phyloP scores from a whole-genome alignment of 2,888 invertebrate species.

The Oxystoma pomonae region DNA sequence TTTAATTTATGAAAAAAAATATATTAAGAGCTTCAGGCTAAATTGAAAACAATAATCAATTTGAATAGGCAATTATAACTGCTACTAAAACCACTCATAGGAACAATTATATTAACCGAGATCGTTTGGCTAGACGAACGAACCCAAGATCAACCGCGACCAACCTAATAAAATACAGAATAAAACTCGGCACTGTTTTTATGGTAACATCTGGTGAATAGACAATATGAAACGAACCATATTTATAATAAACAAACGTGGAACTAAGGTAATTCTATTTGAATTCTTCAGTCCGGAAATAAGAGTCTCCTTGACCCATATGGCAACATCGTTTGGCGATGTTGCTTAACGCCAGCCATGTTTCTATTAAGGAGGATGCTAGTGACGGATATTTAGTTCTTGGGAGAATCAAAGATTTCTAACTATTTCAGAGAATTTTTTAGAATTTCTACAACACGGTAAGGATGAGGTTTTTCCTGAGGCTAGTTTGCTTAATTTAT shows the following conservation, averaged over 20 bases:
- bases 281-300: constrained; percentile 14
- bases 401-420: too few relatives aligned
- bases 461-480: too few relatives aligned
- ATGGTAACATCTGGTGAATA: neutral
- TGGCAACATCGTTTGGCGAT: constrained; percentile 17
- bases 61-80: neutral
- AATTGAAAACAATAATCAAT: neutral
- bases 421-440: too few relatives aligned
- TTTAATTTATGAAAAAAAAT: neutral
- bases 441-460: too few relatives aligned
- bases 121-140: too few relatives aligned
- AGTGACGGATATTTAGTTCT: too few relatives aligned
- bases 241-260: neutral
- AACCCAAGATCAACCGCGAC: too few relatives aligned
- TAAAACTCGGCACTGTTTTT: too few relatives aligned
- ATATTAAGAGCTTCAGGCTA: neutral
- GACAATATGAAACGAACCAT: neutral
- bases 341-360: neutral
- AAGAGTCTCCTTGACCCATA: constrained; percentile 19
- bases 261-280: neutral
- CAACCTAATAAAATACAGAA: too few relatives aligned
- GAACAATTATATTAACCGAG: neutral
- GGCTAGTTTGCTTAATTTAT: too few relatives aligned
- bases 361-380: too few relatives aligned
- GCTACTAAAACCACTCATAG: neutral